Evolutionary conservation across 2,797 vertebrate genomes (phyloP).

Genomic region (Orestias chungarensis): DNA sequence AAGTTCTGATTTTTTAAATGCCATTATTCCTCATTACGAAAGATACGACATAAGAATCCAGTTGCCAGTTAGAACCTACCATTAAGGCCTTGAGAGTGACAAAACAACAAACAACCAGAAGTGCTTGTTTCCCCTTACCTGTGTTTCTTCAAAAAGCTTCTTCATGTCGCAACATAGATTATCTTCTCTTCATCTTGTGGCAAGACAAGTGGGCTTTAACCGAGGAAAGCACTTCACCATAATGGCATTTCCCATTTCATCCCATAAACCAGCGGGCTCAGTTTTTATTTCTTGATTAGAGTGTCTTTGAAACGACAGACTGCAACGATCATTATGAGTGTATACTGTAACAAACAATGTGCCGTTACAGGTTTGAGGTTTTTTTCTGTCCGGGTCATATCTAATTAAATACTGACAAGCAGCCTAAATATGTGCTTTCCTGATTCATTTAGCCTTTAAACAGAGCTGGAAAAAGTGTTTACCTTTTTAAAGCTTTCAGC

Average conservation of each 20-base stretch:
- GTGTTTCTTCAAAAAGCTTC: slow-evolving; percentile 45
- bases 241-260: slow-evolving; percentile 34
- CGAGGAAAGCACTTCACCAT: slow-evolving; percentile 49
- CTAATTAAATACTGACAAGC: slow-evolving; percentile 15
- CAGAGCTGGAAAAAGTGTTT: not conserved
- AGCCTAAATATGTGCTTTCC: not conserved
- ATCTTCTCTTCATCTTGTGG: slow-evolving; percentile 51
- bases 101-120: slow-evolving; percentile 34
- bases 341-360: slow-evolving; percentile 16
- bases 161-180: slow-evolving; percentile 37
- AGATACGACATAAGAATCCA: slow-evolving; percentile 54
- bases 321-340: slow-evolving; percentile 43
- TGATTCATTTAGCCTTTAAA: slow-evolving; percentile 16
- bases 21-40: slow-evolving; percentile 71
- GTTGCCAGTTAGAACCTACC: slow-evolving; percentile 58
- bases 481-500: not conserved
- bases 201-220: slow-evolving; percentile 50
- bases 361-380: not conserved
- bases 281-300: slow-evolving; percentile 33
- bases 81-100: slow-evolving; percentile 59
- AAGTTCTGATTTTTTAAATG: slow-evolving; percentile 57
- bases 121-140: slow-evolving; percentile 32
- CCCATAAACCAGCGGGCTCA: slow-evolving; percentile 22
- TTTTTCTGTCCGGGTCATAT: not conserved
- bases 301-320: slow-evolving; percentile 31